Base-by-base conservation (phyloP, 92 coral and sea anemone species). In the Porites cylindrica region DNA sequence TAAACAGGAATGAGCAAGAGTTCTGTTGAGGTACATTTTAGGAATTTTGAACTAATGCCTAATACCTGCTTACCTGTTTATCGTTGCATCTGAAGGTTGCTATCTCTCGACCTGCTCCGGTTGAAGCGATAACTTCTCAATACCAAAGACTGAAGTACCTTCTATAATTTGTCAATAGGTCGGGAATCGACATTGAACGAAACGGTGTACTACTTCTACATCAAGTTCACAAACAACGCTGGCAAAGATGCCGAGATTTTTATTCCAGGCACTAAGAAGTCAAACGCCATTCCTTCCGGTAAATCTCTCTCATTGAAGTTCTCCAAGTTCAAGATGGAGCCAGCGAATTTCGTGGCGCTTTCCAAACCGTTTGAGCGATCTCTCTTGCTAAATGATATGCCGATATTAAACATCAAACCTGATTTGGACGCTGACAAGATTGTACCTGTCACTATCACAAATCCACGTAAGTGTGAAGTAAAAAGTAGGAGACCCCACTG, bases 211-310 rank as follows among this genome's bases (percentile, higher is more conserved):
- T 91, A 91, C 85, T 96, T 88, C 52, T 92, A 94, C 59, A 83
- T 95, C 20, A 77, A 87, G n/a, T 92, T 96, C 83, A 94, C 91
- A 51, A 96, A 96, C 89, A 87, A 89, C 76, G 99, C 99, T 70
- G 96, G 93, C 7, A 82, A 77, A 63, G 93, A 93, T 59, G 94
- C 93, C 12, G 92, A 95, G 73, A 60, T 96, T 21, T 51, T 95
- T 5, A 91, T 88, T 58, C 83, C 93, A 1, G 98, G 95, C 12
- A 83, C 90, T 72, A 94, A 93, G 72, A 94, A 94, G 66, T 82
- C 90, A 8, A 90, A 83, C 79, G 62, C 89, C 50, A 81, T 96
- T 29, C 98, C 99, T 32, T 81, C 90, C 10, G 98, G 98, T 7
- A 82, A 90, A 51, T 93, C 98, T 18, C 94, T 86, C 6, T 94